Conservation (phyloP, 2,888 invertebrate genomes). For the Melanostoma mellinum region DNA sequence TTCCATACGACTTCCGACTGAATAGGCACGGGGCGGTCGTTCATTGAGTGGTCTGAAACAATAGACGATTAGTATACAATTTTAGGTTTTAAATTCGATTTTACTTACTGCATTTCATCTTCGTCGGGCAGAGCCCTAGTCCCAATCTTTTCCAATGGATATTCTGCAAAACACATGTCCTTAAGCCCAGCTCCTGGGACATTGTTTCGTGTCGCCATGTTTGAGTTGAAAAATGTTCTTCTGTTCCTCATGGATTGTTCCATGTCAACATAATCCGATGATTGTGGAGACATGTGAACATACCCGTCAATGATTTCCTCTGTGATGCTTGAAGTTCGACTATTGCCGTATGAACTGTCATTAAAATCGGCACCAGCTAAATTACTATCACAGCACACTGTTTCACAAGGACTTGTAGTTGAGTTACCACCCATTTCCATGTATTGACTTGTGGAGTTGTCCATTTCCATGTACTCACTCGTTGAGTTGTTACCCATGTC, state of each 20-base stretch:
- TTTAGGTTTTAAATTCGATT: neutral
- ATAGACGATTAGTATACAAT: neutral
- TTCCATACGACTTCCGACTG: conserved; percentile 91
- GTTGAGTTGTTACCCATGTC: conserved; percentile 77
- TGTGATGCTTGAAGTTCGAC: conserved; percentile 85
- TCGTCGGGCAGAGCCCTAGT: conserved; percentile 87
- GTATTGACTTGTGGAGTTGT: conserved; percentile 74
- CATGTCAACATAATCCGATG: conserved; percentile 85
- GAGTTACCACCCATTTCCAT: conserved; percentile 83
- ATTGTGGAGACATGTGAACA: conserved; percentile 85
- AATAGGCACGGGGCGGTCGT: conserved; percentile 90
- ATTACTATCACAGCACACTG: conserved; percentile 83
- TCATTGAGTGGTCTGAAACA: conserved; percentile 77
- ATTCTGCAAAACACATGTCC: conserved; percentile 89
- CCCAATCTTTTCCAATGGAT: conserved; percentile 90
- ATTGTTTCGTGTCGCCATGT: conserved; percentile 86
- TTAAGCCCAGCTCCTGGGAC: conserved; percentile 92
- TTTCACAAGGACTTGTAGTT: conserved; percentile 82
- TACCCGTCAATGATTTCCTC: conserved; percentile 84
- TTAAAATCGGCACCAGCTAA: conserved; percentile 81
- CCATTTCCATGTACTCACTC: conserved; percentile 12
- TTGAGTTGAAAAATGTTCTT: conserved; percentile 71
- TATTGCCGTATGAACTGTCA: conserved; percentile 83
- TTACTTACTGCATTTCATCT: conserved; percentile 83
- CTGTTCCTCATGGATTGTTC: conserved; percentile 79